Base-by-base conservation (phyloP, 2,888 invertebrate genomes). In the Lasioglossum leucozonium region DNA sequence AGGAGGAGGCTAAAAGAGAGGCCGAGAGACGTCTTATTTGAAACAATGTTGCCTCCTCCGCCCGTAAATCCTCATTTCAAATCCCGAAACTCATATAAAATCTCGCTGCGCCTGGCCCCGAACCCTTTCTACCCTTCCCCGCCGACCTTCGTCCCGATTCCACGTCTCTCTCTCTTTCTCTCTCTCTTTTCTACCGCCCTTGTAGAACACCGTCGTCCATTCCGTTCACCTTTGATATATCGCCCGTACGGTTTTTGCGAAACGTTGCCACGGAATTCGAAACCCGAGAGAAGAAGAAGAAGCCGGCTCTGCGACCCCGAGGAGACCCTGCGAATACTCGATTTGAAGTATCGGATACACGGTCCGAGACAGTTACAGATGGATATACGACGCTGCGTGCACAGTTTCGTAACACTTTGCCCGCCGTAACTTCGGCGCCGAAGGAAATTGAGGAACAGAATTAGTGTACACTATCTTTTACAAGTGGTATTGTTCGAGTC, bases 11-110 rank as follows among this genome's bases (percentile, higher is more conserved):
- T 34, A 47, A 58, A 34, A 26, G 44, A 44, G 51, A 55, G 65
- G 42, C 37, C 37, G 62, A 44, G 88, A 92, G 92, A 94, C 91
- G 92, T 94, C 94, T 94, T 93, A 93, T 93, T 94, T 91, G 94
- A 94, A 94, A 94, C 94, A 94, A 94, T 94, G 94, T 95, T 93
- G 90, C 85, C 81, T 81, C 69, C 69, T 81, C 93, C 92, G 93
- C 90, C 93, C 94, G 94, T 95, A 94, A 95, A 95, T 94, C 92
- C 93, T 94, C 94, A 94, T 95, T 94, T 92, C 93, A 91, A 94
- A 94, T 94, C 93, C 92, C 93, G 91, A 93, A 93, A 93, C 93
- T 93, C 94, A 91, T 94, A 94, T 94, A 94, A 94, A 94, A 94
- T 93, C 90, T 90, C 92, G 89, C 91, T 81, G 87, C 79, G 82